A percentile compares a stretch with the other conserved stretches of the same genome.
Conservation (phyloP, 2,888 invertebrate genomes). For the Megalurothrips usitatus region DNA sequence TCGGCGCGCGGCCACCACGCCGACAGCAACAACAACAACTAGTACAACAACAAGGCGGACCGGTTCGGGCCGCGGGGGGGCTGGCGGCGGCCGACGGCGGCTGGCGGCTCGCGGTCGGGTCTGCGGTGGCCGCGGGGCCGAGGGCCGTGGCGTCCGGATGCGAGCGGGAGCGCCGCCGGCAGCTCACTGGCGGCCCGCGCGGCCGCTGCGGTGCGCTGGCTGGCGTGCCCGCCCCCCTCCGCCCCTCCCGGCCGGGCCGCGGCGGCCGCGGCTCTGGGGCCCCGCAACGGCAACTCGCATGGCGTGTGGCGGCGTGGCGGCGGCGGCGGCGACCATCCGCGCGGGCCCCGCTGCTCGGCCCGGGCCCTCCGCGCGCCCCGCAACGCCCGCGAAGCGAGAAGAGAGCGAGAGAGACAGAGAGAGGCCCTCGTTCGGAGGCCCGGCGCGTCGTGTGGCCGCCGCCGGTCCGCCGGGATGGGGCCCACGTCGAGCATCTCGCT, state of each 20-base stretch:
- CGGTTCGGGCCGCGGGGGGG: no score
- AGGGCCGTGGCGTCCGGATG: background rate
- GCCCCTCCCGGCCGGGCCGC: background rate
- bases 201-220: background rate
- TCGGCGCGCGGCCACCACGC: background rate
- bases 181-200: background rate
- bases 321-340: no score
- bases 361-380: background rate
- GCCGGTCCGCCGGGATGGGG: no score
- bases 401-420: no score
- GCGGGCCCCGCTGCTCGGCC: background rate
- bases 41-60: background rate
- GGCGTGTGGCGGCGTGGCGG: background rate
- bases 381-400: background rate
- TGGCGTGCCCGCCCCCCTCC: background rate
- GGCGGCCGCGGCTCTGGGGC: background rate
- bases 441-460: no score
- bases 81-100: background rate
- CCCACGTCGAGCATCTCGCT: no score
- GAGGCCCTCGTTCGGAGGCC: no score
- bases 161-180: constrained; percentile 12
- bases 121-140: background rate
- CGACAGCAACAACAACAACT: background rate
- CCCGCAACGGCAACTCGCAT: background rate
- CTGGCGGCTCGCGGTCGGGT: background rate